A percentile compares a stretch with the other conserved stretches of the same genome.
Conservation (phyloP, 2,113 vertebrate species). For the Chionodraco myersi region DNA sequence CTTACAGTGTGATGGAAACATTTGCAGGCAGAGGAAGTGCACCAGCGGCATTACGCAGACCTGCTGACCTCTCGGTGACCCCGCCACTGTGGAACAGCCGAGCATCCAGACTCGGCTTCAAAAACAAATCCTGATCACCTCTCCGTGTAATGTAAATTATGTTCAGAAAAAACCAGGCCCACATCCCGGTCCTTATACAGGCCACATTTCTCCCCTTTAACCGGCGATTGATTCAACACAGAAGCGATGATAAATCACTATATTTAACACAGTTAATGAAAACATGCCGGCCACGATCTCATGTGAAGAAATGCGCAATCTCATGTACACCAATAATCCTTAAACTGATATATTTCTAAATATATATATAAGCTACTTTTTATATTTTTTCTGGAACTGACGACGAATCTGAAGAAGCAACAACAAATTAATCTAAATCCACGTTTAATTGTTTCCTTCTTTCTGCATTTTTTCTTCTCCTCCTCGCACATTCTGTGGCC, state of each 20-base stretch:
- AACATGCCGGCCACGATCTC: background rate
- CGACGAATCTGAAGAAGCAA: background rate
- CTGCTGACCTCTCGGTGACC: conserved; percentile 82
- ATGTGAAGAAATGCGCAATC: too few species aligned
- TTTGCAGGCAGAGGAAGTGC: conserved; percentile 9
- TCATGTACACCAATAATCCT: too few species aligned
- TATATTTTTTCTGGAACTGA: too few species aligned
- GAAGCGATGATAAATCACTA: background rate
- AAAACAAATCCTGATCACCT: conserved; percentile 65
- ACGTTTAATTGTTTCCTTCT: background rate
- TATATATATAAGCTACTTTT: too few species aligned
- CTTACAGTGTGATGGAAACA: background rate
- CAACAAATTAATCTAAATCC: background rate
- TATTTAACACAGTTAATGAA: background rate
- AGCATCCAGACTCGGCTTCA: conserved; percentile 59
- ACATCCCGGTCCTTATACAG: background rate
- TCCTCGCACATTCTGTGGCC: too few species aligned
- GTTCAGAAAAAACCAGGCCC: background rate
- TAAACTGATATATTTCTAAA: too few species aligned
- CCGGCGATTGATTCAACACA: background rate
- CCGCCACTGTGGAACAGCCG: conserved; percentile 47
- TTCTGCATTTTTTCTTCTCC: background rate
- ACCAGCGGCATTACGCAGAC: conserved; percentile 49
- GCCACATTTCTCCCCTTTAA: conserved; percentile 9
- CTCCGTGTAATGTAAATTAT: conserved; percentile 3